phyloP scores from a whole-genome alignment of 2,888 invertebrate species.

The Hemithea aestivaria region DNA sequence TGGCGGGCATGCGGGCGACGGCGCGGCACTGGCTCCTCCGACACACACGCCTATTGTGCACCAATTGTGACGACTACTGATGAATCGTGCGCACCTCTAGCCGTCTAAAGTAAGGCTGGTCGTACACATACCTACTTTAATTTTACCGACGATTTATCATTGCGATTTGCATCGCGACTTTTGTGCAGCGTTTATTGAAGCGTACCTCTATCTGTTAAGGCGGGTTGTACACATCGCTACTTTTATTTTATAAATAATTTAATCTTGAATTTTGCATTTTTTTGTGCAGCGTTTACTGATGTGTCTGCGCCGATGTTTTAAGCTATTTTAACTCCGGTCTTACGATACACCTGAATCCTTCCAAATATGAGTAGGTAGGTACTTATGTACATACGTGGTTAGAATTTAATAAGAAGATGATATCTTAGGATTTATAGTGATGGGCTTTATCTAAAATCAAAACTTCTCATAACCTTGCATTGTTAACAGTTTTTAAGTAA shows the following conservation, averaged over 20 bases:
- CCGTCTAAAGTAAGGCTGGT: constrained; percentile 29
- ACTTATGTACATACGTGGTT: background rate
- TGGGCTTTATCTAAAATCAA: too few relatives aligned
- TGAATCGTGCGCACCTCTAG: constrained; percentile 51
- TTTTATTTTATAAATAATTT: background rate
- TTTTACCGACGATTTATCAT: constrained; percentile 10
- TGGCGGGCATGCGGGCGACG: constrained; percentile 66
- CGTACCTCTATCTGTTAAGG: too few relatives aligned
- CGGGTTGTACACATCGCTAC: too few relatives aligned
- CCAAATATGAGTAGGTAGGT: too few relatives aligned
- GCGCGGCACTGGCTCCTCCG: constrained; percentile 39
- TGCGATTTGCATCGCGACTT: too few relatives aligned
- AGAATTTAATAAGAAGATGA: constrained; percentile 5
- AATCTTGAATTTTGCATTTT: too few relatives aligned
- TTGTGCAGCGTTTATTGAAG: too few relatives aligned
- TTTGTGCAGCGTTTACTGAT: background rate
- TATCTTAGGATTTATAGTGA: background rate
- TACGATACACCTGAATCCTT: too few relatives aligned
- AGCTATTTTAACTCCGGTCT: background rate
- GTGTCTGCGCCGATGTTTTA: background rate
- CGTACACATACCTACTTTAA: constrained; percentile 22
- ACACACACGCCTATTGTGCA: constrained; percentile 45
- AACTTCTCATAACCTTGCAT: constrained; percentile 14
- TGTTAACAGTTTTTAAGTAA: constrained; percentile 8
- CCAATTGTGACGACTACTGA: constrained; percentile 47